Conservation (phyloP, 2,797 vertebrate genomes). For the Uromys caudimaculatus region DNA sequence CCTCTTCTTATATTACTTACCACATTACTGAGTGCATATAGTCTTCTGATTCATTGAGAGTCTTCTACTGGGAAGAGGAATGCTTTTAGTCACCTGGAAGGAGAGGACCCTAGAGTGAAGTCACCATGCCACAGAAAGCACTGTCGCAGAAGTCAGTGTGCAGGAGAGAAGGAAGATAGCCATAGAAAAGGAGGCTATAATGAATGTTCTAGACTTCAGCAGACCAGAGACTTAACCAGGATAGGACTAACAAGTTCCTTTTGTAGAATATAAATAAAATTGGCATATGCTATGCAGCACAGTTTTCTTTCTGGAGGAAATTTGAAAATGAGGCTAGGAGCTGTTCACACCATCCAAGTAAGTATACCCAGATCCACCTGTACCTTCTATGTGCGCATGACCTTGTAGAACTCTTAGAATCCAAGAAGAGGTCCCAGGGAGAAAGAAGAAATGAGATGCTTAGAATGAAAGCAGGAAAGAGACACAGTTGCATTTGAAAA, state of each 20-base stretch:
- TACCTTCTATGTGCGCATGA: neutral
- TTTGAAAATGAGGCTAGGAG: neutral
- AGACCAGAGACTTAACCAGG: neutral
- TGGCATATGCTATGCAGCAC: neutral
- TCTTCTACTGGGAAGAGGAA: neutral
- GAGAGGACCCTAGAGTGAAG: neutral
- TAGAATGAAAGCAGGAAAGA: neutral
- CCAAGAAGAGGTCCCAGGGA: neutral
- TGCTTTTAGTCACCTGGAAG: neutral
- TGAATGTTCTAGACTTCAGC: neutral
- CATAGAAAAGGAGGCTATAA: neutral
- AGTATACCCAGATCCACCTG: neutral
- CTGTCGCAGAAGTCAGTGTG: neutral
- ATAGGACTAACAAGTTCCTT: neutral
- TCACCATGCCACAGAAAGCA: neutral
- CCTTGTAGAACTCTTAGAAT: neutral
- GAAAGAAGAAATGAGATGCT: neutral
- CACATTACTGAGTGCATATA: no score
- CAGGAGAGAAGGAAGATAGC: neutral
- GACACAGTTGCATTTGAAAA: neutral
- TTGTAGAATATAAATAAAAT: neutral
- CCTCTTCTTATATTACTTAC: neutral
- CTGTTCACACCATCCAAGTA: neutral
- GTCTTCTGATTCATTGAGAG: neutral
- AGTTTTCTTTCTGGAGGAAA: neutral